These are phyloP conservation scores for Sturnus vulgaris DNA, from an alignment of 2,113 vertebrate species.

Conservation along the genomic window DNA sequence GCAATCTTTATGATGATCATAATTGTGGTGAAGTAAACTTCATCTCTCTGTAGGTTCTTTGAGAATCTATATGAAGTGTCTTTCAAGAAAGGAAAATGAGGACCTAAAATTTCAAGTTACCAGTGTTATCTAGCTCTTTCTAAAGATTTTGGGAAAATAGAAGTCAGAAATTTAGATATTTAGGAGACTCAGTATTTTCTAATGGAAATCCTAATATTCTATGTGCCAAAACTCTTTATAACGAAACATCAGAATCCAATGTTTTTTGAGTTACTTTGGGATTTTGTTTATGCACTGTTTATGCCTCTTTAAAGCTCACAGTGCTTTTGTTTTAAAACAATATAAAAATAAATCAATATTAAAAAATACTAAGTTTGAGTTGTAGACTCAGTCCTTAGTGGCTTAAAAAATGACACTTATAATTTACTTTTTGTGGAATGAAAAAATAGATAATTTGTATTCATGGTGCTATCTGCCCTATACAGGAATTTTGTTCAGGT, in stretches of 20 bases:
- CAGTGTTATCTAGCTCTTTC: neutral
- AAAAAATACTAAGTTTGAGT: neutral
- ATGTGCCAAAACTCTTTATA: fast-evolving
- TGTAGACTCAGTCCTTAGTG: fast-evolving
- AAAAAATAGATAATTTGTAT: neutral
- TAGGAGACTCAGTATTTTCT: neutral
- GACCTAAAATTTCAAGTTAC: neutral
- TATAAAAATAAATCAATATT: neutral
- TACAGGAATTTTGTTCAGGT: neutral
- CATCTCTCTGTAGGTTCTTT: neutral
- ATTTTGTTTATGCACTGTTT: neutral
- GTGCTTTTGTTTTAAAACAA: neutral
- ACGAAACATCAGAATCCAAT: neutral
- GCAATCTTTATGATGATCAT: neutral
- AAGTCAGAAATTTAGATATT: neutral
- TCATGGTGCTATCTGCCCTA: fast-evolving
- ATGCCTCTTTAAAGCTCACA: neutral
- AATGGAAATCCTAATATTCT: neutral
- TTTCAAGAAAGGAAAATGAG: neutral
- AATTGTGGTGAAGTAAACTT: neutral
- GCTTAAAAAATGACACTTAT: neutral
- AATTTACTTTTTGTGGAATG: neutral
- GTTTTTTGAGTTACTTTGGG: neutral
- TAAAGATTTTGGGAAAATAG: neutral
- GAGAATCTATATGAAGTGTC: neutral